phyloP scores from a whole-genome alignment of 1,140 invertebrate genomes.

The Bombus huntii region DNA sequence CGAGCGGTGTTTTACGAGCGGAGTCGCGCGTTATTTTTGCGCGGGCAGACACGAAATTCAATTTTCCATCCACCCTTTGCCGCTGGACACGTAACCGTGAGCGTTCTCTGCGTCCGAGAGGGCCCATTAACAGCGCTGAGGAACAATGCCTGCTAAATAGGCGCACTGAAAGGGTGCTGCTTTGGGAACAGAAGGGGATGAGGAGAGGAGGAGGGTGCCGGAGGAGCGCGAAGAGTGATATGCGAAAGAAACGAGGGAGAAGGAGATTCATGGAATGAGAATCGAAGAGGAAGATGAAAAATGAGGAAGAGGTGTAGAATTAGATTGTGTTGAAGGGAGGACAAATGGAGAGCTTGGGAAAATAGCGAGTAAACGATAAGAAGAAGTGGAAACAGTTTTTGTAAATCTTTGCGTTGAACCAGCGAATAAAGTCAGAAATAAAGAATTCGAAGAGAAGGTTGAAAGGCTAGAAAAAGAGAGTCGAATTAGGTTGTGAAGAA shows the following conservation, averaged over 20 bases:
- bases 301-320: no score
- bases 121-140: conserved; percentile 32
- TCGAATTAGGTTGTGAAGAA: neutral
- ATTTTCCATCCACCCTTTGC: conserved; percentile 35
- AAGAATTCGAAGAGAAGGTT: no score
- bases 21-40: conserved; percentile 24
- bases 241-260: neutral
- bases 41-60: conserved; percentile 24
- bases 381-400: no score
- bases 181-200: neutral
- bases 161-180: neutral
- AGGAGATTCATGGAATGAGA: neutral
- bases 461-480: neutral
- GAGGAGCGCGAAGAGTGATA: neutral
- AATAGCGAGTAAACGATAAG: no score
- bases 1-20: neutral
- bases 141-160: conserved; percentile 42
- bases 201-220: neutral
- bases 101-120: neutral
- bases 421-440: no score
- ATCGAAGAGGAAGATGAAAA: neutral
- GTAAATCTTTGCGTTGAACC: no score
- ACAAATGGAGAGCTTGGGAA: no score
- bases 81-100: neutral
- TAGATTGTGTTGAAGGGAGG: no score